phyloP scores from a whole-genome alignment of 2,888 invertebrate species.

The Trypoxylon attenuatum region DNA sequence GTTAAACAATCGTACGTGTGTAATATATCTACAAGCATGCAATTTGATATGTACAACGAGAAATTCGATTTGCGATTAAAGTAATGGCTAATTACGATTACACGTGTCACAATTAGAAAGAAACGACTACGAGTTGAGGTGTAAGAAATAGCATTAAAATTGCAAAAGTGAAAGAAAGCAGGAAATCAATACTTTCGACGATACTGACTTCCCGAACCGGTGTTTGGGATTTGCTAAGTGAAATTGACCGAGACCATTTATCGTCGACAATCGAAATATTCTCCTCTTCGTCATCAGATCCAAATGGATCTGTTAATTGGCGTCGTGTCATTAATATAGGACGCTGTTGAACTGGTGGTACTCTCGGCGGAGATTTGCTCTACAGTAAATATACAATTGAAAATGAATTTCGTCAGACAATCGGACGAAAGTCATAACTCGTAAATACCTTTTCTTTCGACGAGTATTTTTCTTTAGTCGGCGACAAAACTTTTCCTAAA shows the following conservation, averaged over 20 bases:
- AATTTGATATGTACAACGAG: too few species aligned
- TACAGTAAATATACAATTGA: constrained; percentile 48
- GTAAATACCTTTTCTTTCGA: constrained; percentile 73
- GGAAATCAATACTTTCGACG: constrained; percentile 22
- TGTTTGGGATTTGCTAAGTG: constrained; percentile 67
- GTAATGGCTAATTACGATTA: too few species aligned
- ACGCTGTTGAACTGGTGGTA: constrained; percentile 65
- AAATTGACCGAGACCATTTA: constrained; percentile 69
- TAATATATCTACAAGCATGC: background rate
- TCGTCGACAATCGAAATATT: constrained; percentile 71
- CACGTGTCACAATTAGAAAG: too few species aligned
- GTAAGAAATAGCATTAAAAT: too few species aligned
- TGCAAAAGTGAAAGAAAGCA: background rate
- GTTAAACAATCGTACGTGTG: too few species aligned
- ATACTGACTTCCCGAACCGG: constrained; percentile 73
- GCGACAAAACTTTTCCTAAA: constrained; percentile 85
- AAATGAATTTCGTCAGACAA: constrained; percentile 2
- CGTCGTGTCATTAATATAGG: constrained; percentile 87
- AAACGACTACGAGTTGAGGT: constrained; percentile 13
- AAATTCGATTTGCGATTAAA: too few species aligned
- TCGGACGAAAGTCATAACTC: background rate
- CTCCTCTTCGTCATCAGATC: constrained; percentile 86
- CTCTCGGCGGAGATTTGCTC: constrained; percentile 74
- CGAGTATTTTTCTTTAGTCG: constrained; percentile 81
- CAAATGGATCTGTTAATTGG: constrained; percentile 91